Conservation (phyloP, 2,113 vertebrate species). For the Sander lucioperca region DNA sequence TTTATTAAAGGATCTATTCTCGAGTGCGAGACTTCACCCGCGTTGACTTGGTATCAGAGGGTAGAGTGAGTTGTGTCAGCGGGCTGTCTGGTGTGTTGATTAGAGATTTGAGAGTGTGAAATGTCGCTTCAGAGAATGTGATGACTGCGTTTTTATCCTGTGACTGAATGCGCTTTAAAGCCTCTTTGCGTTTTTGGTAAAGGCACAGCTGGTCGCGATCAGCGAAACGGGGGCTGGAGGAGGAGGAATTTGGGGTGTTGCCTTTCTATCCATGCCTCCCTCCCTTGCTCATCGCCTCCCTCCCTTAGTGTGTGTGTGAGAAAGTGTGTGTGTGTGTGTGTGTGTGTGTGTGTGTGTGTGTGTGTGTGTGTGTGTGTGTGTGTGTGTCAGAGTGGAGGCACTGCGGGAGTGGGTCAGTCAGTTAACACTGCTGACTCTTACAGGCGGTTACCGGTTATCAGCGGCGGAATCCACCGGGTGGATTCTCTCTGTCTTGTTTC, state of each 20-base stretch:
- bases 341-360: conserved; percentile 70
- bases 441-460: conserved; percentile 60
- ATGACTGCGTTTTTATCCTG: conserved; percentile 61
- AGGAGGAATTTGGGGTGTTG: conserved; percentile 82
- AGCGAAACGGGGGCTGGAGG: conserved; percentile 58
- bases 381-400: conserved; percentile 61
- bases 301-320: conserved; percentile 38
- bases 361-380: not conserved
- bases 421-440: conserved; percentile 70
- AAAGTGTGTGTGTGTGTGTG: conserved; percentile 44
- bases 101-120: conserved; percentile 45
- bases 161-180: conserved; percentile 55
- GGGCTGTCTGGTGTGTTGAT: not conserved
- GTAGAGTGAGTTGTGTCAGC: conserved; percentile 11
- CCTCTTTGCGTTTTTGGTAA: conserved; percentile 55
- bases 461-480: conserved; percentile 36
- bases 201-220: conserved; percentile 83
- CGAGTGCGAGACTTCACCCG: not conserved
- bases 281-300: conserved; percentile 55
- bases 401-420: conserved; percentile 75
- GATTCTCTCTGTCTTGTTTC: conserved; percentile 9
- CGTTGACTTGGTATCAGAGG: not conserved
- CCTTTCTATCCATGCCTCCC: conserved; percentile 75
- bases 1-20: not conserved
- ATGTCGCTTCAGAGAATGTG: conserved; percentile 58